Conservation (phyloP, 2,797 vertebrate species). For the Spea hammondii region DNA sequence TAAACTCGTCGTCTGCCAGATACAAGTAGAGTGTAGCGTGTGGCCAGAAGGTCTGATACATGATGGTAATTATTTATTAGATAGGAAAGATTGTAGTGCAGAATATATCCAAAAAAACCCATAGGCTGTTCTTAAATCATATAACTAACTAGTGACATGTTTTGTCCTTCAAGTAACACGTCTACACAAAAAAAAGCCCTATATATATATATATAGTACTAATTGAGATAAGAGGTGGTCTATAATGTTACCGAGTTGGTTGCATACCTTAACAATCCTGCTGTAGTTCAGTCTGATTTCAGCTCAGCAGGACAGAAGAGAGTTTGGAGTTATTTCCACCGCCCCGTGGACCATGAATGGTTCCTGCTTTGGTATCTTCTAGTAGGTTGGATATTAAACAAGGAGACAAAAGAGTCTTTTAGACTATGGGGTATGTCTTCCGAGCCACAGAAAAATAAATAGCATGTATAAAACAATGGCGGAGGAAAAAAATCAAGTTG, state of each 20-base stretch:
- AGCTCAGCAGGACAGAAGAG: constrained; percentile 60
- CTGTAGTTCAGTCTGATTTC: constrained; percentile 57
- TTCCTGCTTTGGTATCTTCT: constrained; percentile 77
- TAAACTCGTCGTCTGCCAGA: no score
- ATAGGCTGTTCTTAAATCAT: no score
- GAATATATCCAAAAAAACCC: no score
- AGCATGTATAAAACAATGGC: constrained; percentile 53
- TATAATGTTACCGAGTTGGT: not conserved
- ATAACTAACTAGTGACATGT: no score
- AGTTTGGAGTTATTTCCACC: constrained; percentile 65
- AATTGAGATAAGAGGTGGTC: no score
- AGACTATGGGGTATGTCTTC: constrained; percentile 64
- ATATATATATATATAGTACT: no score
- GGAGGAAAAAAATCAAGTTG: constrained; percentile 56
- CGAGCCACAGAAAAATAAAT: constrained; percentile 61
- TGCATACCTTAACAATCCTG: constrained; percentile 71
- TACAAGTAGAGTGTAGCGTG: no score
- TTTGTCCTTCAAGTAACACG: no score
- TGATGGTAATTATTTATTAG: no score
- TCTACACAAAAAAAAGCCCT: no score
- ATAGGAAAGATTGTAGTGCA: no score
- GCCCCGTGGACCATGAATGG: constrained; percentile 68
- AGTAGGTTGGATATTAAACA: constrained; percentile 66
- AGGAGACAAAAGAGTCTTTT: constrained; percentile 71
- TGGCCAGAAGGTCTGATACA: no score